Evolutionary conservation across 2,888 invertebrate species (phyloP).

Genomic region (Drosophila neonasuta): DNA sequence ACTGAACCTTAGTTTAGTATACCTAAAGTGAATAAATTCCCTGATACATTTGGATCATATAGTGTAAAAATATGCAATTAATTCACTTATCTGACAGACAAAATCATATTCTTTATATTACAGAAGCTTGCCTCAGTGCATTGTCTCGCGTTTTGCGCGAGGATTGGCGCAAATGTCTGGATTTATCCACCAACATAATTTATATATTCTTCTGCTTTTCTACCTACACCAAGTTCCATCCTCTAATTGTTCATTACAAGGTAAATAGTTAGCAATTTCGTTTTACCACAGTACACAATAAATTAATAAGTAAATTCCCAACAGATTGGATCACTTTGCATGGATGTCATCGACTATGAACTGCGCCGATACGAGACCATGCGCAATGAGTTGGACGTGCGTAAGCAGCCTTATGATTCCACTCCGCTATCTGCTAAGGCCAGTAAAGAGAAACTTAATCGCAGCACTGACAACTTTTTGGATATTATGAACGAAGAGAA

Average conservation of each 20-base stretch:
- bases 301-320: background rate
- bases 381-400: constrained; percentile 88
- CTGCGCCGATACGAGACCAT: constrained; percentile 96
- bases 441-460: constrained; percentile 81
- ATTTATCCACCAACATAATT: constrained; percentile 97
- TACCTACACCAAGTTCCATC: constrained; percentile 96
- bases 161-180: constrained; percentile 98
- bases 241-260: constrained; percentile 96
- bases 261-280: constrained; percentile 81
- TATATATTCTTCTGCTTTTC: constrained; percentile 99
- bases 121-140: constrained; percentile 96
- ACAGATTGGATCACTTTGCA: constrained; percentile 96
- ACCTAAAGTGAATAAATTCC: background rate
- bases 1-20: background rate
- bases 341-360: constrained; percentile 98
- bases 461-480: constrained; percentile 80
- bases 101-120: constrained; percentile 65
- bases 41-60: background rate
- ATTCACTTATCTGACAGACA: background rate
- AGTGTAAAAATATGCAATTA: background rate
- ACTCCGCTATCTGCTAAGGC: constrained; percentile 76
- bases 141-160: constrained; percentile 97
- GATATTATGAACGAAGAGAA: constrained; percentile 83
- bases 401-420: constrained; percentile 80
- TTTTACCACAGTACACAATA: background rate